These are phyloP conservation scores for Murina feae DNA, from an alignment of 2,113 vertebrate species.

Conservation along the genomic window DNA sequence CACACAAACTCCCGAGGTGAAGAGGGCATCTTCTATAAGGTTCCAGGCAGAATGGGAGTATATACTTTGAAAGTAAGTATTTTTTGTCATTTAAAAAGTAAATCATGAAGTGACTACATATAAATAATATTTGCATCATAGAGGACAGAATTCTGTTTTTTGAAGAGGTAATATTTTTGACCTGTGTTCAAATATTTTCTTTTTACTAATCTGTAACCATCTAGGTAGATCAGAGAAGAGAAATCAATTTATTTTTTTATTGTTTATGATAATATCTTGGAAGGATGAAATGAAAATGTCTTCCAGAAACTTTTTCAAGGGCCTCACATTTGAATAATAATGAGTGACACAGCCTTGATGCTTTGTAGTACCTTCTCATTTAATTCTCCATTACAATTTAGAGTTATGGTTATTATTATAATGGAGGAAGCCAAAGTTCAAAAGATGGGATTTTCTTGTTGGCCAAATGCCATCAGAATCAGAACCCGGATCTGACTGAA, in stretches of 20 bases:
- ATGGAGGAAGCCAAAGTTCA: not conserved
- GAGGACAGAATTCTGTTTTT: constrained; percentile 14
- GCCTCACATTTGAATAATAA: not conserved
- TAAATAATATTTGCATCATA: not conserved
- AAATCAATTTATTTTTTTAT: constrained; percentile 14
- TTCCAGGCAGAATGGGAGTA: constrained; percentile 97
- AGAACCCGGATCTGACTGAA: constrained; percentile 3
- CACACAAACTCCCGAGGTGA: constrained; percentile 98
- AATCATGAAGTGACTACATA: not conserved
- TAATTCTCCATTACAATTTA: not conserved
- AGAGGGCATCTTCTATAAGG: constrained; percentile 99
- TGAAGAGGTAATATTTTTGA: constrained; percentile 28
- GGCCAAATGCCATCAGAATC: not conserved
- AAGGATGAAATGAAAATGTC: constrained; percentile 30
- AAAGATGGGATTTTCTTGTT: constrained; percentile 27
- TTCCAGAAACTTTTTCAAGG: constrained; percentile 2
- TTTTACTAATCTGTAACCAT: not conserved
- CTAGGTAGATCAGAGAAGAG: not conserved
- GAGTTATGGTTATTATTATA: not conserved
- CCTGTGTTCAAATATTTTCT: not conserved
- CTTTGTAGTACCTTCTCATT: constrained; percentile 9
- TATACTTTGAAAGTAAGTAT: constrained; percentile 95
- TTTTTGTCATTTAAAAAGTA: not conserved
- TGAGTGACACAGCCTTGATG: not conserved
- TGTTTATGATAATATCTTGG: not conserved